phyloP scores from a whole-genome alignment of 2,888 invertebrate species.

The Scaptomyza tumidula region DNA sequence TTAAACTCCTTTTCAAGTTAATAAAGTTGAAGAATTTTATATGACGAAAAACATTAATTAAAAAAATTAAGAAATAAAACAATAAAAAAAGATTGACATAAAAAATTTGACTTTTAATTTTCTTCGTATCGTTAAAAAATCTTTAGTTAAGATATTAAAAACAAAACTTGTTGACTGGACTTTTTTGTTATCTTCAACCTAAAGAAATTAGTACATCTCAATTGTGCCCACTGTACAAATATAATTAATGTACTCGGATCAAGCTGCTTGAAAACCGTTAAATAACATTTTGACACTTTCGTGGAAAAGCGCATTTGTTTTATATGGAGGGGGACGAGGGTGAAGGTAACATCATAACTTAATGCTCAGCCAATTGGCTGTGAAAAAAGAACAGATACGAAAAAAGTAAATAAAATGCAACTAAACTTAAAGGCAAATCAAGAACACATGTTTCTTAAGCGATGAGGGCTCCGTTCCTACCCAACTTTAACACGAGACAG shows the following conservation, averaged over 20 bases:
- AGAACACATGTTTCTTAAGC: slow-evolving; percentile 72
- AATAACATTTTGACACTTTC: slow-evolving; percentile 67
- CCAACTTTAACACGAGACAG: slow-evolving; percentile 16
- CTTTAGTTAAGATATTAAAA: too few species aligned
- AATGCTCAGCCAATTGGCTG: slow-evolving; percentile 73
- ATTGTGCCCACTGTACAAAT: slow-evolving; percentile 19
- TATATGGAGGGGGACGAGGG: background rate
- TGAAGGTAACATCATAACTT: slow-evolving; percentile 63
- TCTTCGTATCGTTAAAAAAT: too few species aligned
- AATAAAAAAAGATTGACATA: too few species aligned
- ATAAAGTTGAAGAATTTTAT: too few species aligned
- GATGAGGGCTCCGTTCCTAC: background rate
- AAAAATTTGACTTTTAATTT: too few species aligned
- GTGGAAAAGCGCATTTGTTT: slow-evolving; percentile 31
- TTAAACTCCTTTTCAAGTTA: too few species aligned
- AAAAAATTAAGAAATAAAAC: too few species aligned
- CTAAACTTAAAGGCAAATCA: slow-evolving; percentile 63
- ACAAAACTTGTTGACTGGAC: background rate
- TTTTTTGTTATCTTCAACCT: background rate
- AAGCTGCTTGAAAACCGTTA: slow-evolving; percentile 35
- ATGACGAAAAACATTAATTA: too few species aligned
- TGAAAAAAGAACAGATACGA: slow-evolving; percentile 53
- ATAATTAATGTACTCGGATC: slow-evolving; percentile 20
- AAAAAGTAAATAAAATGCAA: slow-evolving; percentile 26
- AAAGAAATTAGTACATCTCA: background rate